These are phyloP conservation scores for Parnassius mnemosyne DNA, from an alignment of 2,888 invertebrate genomes.

Conservation along the genomic window DNA sequence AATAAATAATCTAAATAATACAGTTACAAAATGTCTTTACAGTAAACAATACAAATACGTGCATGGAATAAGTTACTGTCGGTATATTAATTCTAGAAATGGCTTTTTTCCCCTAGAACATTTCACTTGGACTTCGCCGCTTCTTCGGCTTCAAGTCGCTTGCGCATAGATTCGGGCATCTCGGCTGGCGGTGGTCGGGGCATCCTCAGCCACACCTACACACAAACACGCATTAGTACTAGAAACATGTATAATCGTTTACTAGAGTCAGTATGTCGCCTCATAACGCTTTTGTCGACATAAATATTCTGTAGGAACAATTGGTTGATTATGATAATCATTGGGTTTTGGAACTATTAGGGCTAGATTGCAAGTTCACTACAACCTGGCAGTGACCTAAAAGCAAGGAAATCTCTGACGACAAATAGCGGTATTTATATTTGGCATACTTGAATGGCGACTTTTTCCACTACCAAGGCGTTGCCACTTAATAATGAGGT, in stretches of 20 bases:
- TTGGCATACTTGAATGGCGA: too few species aligned
- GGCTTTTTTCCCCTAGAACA: not conserved
- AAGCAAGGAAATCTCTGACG: too few species aligned
- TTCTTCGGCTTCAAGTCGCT: conserved; percentile 81
- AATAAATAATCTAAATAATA: not conserved
- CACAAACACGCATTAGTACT: not conserved
- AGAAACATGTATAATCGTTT: not conserved
- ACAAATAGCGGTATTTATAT: too few species aligned
- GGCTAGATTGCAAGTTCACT: too few species aligned
- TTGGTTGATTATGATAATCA: conserved; percentile 28
- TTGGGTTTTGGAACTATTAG: not conserved
- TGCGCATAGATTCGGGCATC: conserved; percentile 95
- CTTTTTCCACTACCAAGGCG: too few species aligned
- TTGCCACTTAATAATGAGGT: too few species aligned
- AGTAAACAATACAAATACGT: not conserved
- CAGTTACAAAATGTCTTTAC: not conserved
- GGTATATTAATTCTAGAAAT: not conserved
- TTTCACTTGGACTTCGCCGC: conserved; percentile 59
- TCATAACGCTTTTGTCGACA: not conserved
- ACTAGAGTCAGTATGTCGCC: not conserved
- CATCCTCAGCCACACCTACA: conserved; percentile 85
- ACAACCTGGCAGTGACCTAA: too few species aligned
- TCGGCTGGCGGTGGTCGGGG: conserved; percentile 97
- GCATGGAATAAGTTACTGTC: not conserved
- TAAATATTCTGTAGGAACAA: conserved; percentile 68